Base-by-base conservation (phyloP, 2,888 invertebrate species). In the Lottia gigantea region DNA sequence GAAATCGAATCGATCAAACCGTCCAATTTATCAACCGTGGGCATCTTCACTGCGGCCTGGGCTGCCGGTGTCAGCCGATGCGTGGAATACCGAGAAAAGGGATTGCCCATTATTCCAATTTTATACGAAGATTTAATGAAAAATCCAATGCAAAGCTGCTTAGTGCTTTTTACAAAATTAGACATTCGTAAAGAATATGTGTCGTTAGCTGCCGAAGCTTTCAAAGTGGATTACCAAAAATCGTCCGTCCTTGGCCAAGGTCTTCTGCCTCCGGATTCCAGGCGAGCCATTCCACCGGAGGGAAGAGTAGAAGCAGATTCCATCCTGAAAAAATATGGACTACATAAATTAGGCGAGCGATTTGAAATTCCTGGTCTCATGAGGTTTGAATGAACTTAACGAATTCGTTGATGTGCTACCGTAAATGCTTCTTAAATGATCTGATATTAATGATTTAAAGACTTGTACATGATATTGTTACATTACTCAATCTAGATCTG, bases 91-190 rank as follows among this genome's bases (percentile, higher is more conserved):
- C 70, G 81, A 11, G 81, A 82, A 66, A 78, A 78, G 40, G 81
- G 83, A 6, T 77, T 82, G 19, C 81, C 80, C 11, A 68, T 85
- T 14, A 76, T 82, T 11, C 75, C 83, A 8, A 73, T 85, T n/a
- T 74, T 83, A n/a, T 83, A 81, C 67, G 85, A 85, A 69, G 85
- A 85, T 66, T 70, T 84, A 70, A 83, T 85, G 80, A 82, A 81
- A 66, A 80, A 79, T 68, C 82, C 84, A 0, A 74, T 77, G n/a
- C 71, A 79, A 16, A 80, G 79, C 11, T 79, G 81, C 62, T 74
- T 76, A 14, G 77, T 80, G 16, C 74, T 85, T 46, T 82, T 85
- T 64, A 80, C 82, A 63, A 69, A 76, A 15, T 69, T 84, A 55
- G 80, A 82, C 65, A 81, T 84, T 19, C 76, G 82, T 16, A 66